phyloP scores from a whole-genome alignment of 2,797 vertebrate species.

The Capromys pilorides region DNA sequence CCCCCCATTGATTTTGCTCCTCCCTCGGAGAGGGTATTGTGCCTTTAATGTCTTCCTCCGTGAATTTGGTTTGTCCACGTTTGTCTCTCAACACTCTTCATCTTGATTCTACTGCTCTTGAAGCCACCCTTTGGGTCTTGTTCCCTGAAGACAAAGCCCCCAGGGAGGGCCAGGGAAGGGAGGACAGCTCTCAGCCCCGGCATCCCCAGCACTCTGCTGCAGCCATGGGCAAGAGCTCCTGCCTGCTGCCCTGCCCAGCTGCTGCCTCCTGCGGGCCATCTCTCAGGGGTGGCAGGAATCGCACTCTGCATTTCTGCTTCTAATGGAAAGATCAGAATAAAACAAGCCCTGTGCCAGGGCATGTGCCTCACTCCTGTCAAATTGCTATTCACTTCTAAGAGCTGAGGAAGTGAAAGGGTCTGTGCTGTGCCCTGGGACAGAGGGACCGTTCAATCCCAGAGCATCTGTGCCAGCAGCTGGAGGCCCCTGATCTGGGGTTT shows the following conservation, averaged over 20 bases:
- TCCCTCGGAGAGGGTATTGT: background rate
- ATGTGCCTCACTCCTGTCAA: background rate
- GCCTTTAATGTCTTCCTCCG: too few relatives aligned
- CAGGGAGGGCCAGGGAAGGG: background rate
- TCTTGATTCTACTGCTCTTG: accelerated
- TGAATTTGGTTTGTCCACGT: too few relatives aligned
- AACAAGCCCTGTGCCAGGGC: background rate
- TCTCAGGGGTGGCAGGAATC: background rate
- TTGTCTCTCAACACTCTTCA: background rate
- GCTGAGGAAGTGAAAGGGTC: background rate
- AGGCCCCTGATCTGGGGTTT: background rate
- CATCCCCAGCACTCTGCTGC: background rate
- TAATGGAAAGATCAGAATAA: background rate
- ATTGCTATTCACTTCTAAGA: background rate
- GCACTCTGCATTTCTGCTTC: background rate
- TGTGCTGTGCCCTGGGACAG: background rate
- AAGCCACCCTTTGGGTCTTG: background rate
- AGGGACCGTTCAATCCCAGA: background rate
- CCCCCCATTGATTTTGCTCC: background rate
- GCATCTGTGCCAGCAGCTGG: background rate
- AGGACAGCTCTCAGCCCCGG: accelerated
- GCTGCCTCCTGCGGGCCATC: accelerated
- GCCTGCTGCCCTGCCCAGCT: background rate
- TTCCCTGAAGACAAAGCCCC: background rate
- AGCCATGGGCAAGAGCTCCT: accelerated